These are phyloP conservation scores for Zonotrichia leucophrys DNA, from an alignment of 2,113 vertebrate genomes.

Conservation along the genomic window DNA sequence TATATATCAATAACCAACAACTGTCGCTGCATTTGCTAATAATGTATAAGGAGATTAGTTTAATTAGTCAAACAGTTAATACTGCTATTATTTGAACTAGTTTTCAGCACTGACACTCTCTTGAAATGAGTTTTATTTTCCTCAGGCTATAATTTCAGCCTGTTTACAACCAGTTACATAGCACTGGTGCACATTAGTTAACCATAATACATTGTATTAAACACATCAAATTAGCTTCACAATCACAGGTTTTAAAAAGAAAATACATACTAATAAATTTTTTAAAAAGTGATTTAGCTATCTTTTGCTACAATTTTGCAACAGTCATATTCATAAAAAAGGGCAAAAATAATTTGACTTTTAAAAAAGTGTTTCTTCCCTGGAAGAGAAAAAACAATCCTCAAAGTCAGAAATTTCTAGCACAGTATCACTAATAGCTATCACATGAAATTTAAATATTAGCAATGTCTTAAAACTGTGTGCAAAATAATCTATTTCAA, in stretches of 20 bases:
- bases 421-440: neutral
- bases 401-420: neutral
- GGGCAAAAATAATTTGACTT: neutral
- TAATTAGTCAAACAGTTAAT: constrained; percentile 38
- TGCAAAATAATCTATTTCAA: neutral
- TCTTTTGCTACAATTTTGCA: neutral
- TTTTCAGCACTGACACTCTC: neutral
- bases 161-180: neutral
- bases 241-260: neutral
- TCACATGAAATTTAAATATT: neutral
- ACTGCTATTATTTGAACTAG: constrained; percentile 27
- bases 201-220: neutral
- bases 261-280: neutral
- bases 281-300: neutral
- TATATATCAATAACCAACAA: neutral
- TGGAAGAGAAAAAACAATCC: neutral
- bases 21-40: constrained; percentile 22
- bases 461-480: neutral
- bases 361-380: neutral
- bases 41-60: constrained; percentile 23
- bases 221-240: neutral
- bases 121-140: constrained; percentile 15
- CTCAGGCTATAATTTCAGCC: neutral
- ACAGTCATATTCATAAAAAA: neutral
- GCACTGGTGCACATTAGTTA: neutral